Percentiles rank a stretch among this genome's conserved stretches.
Evolutionary conservation across 2,113 vertebrate genomes (phyloP).

Genomic region (Tympanuchus pallidicinctus): DNA sequence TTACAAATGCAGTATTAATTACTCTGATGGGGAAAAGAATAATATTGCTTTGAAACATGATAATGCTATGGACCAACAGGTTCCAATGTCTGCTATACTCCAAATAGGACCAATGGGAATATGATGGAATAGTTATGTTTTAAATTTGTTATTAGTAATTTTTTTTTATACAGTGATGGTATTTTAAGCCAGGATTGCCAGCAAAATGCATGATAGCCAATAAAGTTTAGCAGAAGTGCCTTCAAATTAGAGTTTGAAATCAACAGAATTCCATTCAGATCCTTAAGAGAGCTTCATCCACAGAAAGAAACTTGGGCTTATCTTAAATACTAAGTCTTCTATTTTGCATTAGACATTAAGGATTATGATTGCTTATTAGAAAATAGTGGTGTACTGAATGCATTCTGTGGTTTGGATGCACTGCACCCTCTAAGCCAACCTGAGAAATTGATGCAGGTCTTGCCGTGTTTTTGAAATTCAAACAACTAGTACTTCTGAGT

Average conservation of each 20-base stretch:
- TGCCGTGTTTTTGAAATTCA: background rate
- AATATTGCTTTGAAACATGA: background rate
- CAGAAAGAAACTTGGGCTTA: background rate
- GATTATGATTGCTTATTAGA: background rate
- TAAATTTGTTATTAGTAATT: background rate
- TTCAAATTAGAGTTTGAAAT: background rate
- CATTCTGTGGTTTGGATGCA: background rate
- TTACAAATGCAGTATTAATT: background rate
- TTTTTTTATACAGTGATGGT: background rate
- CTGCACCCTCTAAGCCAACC: background rate
- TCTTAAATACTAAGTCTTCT: background rate
- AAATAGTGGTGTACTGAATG: background rate
- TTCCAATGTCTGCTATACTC: background rate
- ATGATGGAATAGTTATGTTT: background rate
- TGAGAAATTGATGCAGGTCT: background rate
- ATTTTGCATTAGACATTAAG: background rate
- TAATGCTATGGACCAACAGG: background rate
- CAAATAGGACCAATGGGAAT: conserved; percentile 30
- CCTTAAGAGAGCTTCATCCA: background rate
- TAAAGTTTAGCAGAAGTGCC: background rate
- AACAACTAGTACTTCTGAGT: background rate
- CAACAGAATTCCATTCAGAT: background rate
- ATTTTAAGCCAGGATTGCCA: background rate
- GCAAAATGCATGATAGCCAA: background rate
- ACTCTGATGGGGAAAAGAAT: background rate